phyloP scores from a whole-genome alignment of 2,888 invertebrate species.

The Teinopalpus imperialis region DNA sequence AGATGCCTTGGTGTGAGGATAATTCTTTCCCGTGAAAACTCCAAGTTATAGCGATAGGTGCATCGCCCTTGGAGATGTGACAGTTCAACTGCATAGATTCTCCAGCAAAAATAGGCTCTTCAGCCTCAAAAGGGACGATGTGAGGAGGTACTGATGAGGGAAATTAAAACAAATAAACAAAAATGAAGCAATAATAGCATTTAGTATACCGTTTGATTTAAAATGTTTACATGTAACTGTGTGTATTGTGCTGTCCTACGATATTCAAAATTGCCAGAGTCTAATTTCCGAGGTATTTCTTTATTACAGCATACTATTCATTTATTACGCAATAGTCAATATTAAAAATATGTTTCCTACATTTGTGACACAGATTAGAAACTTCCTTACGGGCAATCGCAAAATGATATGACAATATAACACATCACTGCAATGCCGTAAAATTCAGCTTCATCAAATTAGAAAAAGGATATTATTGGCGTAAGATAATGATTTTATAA shows the following conservation, averaged over 20 bases:
- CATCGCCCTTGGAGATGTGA: slow-evolving; percentile 85
- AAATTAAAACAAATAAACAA: slow-evolving; percentile 38
- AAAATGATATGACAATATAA: too few species aligned
- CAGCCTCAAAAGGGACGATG: slow-evolving; percentile 81
- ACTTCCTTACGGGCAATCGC: slow-evolving; percentile 74
- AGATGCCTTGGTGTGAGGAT: slow-evolving; percentile 81
- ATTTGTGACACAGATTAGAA: slow-evolving; percentile 84
- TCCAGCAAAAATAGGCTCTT: slow-evolving; percentile 84
- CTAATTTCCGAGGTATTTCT: too few species aligned
- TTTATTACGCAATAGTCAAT: slow-evolving; percentile 41
- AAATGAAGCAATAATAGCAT: slow-evolving; percentile 45
- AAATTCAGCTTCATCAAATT: too few species aligned
- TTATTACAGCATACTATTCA: too few species aligned
- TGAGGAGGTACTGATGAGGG: slow-evolving; percentile 35
- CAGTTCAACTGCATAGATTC: slow-evolving; percentile 84
- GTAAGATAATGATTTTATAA: too few species aligned
- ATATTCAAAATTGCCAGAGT: too few species aligned
- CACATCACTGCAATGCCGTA: too few species aligned
- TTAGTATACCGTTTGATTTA: too few species aligned
- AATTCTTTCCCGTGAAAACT: slow-evolving; percentile 84
- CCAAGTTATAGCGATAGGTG: slow-evolving; percentile 88
- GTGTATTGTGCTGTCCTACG: too few species aligned
- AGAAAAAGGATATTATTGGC: too few species aligned
- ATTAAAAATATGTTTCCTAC: slow-evolving; percentile 79
- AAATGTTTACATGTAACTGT: too few species aligned